phyloP scores from a whole-genome alignment of 1,140 invertebrate species.

The Charaxes varanes region DNA sequence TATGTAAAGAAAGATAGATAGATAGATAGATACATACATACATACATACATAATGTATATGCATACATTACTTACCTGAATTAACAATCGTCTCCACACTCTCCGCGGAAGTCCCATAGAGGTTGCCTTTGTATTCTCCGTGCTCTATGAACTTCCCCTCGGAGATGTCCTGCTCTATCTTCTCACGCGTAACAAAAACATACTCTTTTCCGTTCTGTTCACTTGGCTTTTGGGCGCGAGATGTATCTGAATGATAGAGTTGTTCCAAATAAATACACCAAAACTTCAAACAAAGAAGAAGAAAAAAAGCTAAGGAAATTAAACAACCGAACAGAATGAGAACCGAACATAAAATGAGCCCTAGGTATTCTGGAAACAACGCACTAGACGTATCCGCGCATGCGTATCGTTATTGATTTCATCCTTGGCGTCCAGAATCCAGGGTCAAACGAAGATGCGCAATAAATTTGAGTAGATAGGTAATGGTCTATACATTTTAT shows the following conservation, averaged over 20 bases:
- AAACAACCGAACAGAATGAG: constrained; percentile 16
- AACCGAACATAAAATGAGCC: constrained; percentile 24
- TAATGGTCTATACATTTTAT: constrained; percentile 12
- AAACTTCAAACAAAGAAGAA: not conserved
- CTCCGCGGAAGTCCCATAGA: constrained; percentile 95
- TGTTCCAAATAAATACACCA: constrained; percentile 2
- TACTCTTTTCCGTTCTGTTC: constrained; percentile 97
- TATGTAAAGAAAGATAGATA: too few relatives aligned
- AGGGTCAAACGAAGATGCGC: constrained; percentile 6
- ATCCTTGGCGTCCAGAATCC: not conserved
- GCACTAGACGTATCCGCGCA: constrained; percentile 8
- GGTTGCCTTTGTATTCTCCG: constrained; percentile 97
- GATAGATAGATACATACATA: too few relatives aligned
- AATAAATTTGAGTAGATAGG: constrained; percentile 5
- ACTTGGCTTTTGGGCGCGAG: constrained; percentile 84
- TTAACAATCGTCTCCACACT: constrained; percentile 92
- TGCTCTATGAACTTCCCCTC: constrained; percentile 95
- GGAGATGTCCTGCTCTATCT: constrained; percentile 94
- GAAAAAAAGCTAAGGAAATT: not conserved
- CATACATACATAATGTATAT: too few relatives aligned
- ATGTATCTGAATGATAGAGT: constrained; percentile 83
- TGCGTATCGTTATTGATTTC: constrained; percentile 15
- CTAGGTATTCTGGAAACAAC: not conserved
- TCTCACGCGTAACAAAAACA: constrained; percentile 90
- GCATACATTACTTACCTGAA: constrained; percentile 85